Conservation (phyloP, 53 echinoderm and acorn worm species). For the Holothuria leucospilota region DNA sequence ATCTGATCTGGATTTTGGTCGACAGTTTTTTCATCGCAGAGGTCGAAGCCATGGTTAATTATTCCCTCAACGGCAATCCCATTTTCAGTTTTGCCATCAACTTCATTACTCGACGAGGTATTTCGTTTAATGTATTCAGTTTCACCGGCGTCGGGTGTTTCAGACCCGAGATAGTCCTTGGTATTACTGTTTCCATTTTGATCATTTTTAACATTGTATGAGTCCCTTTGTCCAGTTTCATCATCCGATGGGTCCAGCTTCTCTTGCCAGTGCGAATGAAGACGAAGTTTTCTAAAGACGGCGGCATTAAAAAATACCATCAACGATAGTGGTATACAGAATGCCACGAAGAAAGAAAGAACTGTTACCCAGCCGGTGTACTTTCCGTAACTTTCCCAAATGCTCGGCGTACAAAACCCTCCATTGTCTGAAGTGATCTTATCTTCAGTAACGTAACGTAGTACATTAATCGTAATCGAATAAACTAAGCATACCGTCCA, state of each 20-base stretch:
- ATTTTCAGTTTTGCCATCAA: no score
- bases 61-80: no score
- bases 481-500: constrained; percentile 4
- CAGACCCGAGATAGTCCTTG: no score
- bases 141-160: no score
- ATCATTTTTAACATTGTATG: no score
- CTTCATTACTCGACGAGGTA: no score
- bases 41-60: no score
- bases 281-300: constrained; percentile 23
- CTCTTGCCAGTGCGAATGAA: constrained; percentile 23
- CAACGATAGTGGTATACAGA: constrained; percentile 15
- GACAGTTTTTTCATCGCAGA: no score
- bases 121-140: no score
- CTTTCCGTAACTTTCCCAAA: constrained; percentile 34
- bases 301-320: constrained; percentile 28
- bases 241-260: neutral
- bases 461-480: neutral
- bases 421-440: constrained; percentile 12
- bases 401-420: constrained; percentile 18
- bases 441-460: constrained; percentile 25
- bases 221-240: neutral
- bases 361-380: constrained; percentile 22
- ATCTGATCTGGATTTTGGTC: no score
- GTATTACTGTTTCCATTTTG: no score
- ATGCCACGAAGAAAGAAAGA: constrained; percentile 6